A percentile compares a stretch with the other conserved stretches of the same genome.
Conservation (phyloP, 2,113 vertebrate species). For the Dicrurus megarhynchus region DNA sequence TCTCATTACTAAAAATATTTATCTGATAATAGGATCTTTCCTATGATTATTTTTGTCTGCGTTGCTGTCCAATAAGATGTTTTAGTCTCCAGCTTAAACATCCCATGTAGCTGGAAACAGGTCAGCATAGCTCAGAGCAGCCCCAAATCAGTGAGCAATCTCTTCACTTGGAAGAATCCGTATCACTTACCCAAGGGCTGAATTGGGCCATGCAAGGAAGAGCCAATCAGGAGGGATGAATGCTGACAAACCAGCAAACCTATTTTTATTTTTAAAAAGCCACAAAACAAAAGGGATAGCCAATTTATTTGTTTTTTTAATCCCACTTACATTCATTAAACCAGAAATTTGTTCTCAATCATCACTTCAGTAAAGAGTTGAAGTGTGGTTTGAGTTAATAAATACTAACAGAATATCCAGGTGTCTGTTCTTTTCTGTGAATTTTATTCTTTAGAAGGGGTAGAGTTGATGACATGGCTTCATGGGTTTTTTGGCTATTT, state of each 20-base stretch:
- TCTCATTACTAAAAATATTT: constrained; percentile 10
- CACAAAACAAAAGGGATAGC: not conserved
- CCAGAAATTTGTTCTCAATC: not conserved
- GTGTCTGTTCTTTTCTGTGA: not conserved
- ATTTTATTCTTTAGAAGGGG: not conserved
- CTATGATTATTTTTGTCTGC: not conserved
- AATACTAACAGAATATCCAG: not conserved
- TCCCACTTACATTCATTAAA: not conserved
- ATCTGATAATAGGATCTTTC: not conserved
- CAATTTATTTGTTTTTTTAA: not conserved
- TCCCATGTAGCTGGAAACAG: not conserved
- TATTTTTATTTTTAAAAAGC: not conserved
- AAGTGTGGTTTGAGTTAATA: not conserved
- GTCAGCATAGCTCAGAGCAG: not conserved
- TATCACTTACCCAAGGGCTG: not conserved
- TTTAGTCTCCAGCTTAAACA: not conserved
- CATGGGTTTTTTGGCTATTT: not conserved
- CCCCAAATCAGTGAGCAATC: not conserved
- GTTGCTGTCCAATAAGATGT: not conserved
- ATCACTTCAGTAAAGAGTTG: not conserved
- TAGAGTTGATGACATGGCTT: not conserved
- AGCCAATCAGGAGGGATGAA: not conserved
- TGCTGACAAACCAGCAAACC: not conserved
- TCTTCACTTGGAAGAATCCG: not conserved
- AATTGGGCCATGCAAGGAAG: not conserved